These are phyloP conservation scores for Caenorhabditis japonica DNA, from an alignment of 2,888 invertebrate species.

Conservation along the genomic window DNA sequence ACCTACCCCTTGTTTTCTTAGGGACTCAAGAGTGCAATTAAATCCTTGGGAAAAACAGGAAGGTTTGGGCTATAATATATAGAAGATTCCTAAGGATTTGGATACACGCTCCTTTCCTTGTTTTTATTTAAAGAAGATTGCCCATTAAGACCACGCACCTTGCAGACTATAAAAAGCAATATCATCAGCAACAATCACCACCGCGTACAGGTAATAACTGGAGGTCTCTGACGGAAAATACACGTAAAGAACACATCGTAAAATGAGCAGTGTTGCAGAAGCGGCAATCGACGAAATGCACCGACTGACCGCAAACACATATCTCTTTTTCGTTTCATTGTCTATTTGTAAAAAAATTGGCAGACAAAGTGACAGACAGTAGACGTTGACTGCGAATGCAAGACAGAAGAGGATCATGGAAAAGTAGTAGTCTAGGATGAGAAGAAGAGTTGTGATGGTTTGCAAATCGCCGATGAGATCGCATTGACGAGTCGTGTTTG, in stretches of 20 bases:
- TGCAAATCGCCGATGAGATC: constrained; percentile 18
- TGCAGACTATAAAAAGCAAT: constrained; percentile 35
- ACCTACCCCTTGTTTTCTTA: no score
- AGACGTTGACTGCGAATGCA: constrained; percentile 16
- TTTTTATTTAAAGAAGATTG: no score
- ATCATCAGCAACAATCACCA: constrained; percentile 20
- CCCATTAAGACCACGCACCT: background rate
- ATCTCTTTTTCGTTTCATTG: constrained; percentile 19
- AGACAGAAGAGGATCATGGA: constrained; percentile 14
- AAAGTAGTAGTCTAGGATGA: constrained; percentile 24
- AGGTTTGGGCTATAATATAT: no score
- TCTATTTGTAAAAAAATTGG: constrained; percentile 28
- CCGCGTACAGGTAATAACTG: constrained; percentile 24
- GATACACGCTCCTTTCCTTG: no score
- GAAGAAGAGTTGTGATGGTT: constrained; percentile 3
- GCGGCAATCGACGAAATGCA: constrained; percentile 23
- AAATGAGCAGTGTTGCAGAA: constrained; percentile 5
- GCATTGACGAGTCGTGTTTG: constrained; percentile 27
- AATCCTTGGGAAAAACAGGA: no score
- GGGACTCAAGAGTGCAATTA: no score
- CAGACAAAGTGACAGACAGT: constrained; percentile 27
- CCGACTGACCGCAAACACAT: constrained; percentile 25
- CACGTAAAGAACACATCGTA: constrained; percentile 28
- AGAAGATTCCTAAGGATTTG: no score
- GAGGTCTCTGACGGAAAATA: constrained; percentile 28